Conservation (phyloP, 1,140 invertebrate genomes). For the Lanistes nyassanus region DNA sequence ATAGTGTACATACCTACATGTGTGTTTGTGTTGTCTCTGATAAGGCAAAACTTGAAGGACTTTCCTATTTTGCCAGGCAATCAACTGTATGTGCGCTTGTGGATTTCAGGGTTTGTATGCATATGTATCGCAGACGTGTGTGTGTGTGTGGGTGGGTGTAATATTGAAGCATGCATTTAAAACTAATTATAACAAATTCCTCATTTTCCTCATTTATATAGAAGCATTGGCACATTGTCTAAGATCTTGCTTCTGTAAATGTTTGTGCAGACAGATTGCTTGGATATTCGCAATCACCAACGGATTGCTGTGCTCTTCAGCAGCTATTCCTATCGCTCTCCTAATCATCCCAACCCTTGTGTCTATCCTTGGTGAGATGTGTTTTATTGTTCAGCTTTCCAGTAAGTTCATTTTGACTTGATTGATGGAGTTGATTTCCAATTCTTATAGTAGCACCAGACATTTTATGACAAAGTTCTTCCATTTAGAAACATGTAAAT, state of each 20-base stretch:
- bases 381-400: background rate
- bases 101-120: no score
- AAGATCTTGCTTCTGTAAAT: background rate
- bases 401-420: slow-evolving; percentile 19
- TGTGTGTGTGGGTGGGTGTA: no score
- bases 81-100: no score
- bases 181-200: background rate
- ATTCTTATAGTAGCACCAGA: no score
- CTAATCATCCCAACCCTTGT: slow-evolving; percentile 86
- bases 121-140: no score
- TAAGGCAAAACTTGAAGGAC: no score
- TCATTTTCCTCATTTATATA: background rate
- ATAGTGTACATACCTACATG: background rate
- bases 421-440: slow-evolving; percentile 65
- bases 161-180: background rate
- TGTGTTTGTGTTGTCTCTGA: no score
- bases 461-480: no score
- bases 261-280: slow-evolving; percentile 75
- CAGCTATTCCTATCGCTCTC: slow-evolving; percentile 85
- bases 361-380: slow-evolving; percentile 84
- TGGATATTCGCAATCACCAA: slow-evolving; percentile 90
- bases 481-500: no score
- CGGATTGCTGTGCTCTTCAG: slow-evolving; percentile 89
- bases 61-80: no score
- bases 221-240: background rate